Percentiles rank a stretch among this genome's conserved stretches.
Evolutionary conservation across 2,888 invertebrate species (phyloP).

Genomic region (Pterostichus madidus): DNA sequence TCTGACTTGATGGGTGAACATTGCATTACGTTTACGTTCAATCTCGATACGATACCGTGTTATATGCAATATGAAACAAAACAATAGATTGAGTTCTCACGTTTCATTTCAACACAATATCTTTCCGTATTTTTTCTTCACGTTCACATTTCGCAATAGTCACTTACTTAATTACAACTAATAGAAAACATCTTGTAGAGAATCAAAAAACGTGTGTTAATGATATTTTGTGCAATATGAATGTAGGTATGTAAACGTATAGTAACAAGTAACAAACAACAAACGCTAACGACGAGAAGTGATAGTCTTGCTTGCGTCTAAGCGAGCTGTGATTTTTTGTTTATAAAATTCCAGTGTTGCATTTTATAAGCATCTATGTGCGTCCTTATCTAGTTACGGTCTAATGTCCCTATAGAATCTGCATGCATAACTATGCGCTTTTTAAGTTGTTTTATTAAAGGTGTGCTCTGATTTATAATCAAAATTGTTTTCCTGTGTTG

Average conservation of each 20-base stretch:
- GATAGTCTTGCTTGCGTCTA: not conserved
- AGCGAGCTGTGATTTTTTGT: not conserved
- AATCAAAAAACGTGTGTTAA: constrained; percentile 16
- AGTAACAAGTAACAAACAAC: not conserved
- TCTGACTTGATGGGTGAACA: not conserved
- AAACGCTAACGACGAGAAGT: not conserved
- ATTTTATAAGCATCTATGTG: not conserved
- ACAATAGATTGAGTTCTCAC: constrained; percentile 50
- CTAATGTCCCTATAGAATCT: not conserved
- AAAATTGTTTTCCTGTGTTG: constrained; percentile 50
- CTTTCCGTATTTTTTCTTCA: constrained; percentile 23
- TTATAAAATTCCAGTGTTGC: not conserved
- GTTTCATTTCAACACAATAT: constrained; percentile 55
- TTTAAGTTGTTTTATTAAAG: constrained; percentile 12
- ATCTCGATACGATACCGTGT: constrained; percentile 11
- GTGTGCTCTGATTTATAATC: constrained; percentile 21
- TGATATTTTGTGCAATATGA: constrained; percentile 25
- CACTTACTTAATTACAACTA: constrained; percentile 47
- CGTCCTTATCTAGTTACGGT: not conserved
- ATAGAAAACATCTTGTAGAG: constrained; percentile 18
- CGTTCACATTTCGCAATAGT: constrained; percentile 53
- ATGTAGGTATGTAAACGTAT: not conserved
- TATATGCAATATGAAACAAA: constrained; percentile 36
- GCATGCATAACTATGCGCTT: not conserved
- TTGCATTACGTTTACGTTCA: not conserved